Conservation (phyloP, 2,888 invertebrate genomes). For the Lacanobia wlatinum region DNA sequence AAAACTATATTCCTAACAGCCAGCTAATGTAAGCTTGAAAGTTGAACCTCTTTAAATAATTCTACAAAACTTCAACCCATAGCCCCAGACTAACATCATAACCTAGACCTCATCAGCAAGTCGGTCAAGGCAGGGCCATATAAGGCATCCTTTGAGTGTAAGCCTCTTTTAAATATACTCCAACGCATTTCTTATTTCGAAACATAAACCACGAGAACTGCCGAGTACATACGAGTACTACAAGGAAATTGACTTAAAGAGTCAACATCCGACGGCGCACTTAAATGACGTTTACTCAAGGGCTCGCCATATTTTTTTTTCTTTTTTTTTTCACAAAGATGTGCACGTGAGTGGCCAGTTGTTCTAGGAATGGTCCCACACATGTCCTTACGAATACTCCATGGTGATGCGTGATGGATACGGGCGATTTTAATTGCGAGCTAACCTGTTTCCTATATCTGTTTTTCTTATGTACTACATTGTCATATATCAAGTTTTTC, state of each 20-base stretch:
- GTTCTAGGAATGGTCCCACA: constrained; percentile 85
- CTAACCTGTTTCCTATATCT: constrained; percentile 57
- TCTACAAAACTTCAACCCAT: constrained; percentile 8
- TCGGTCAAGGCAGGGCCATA: constrained; percentile 59
- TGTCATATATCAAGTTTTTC: constrained; percentile 28
- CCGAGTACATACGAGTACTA: constrained; percentile 43
- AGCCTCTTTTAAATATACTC: constrained; percentile 51
- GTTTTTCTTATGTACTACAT: constrained; percentile 28
- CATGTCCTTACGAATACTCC: constrained; percentile 73
- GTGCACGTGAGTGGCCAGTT: constrained; percentile 79
- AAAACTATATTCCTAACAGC: background rate
- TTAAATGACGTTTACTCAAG: constrained; percentile 72
- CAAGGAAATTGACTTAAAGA: constrained; percentile 72
- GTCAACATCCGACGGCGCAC: constrained; percentile 72
- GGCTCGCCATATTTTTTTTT: constrained; percentile 71
- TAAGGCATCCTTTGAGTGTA: constrained; percentile 48
- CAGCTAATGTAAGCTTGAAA: background rate
- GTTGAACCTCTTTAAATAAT: too few species aligned
- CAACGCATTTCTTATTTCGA: constrained; percentile 60
- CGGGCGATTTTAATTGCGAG: constrained; percentile 61
- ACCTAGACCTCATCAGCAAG: constrained; percentile 54
- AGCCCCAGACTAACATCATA: constrained; percentile 38
- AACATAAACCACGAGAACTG: constrained; percentile 52
- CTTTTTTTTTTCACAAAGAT: constrained; percentile 79
- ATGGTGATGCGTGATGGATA: constrained; percentile 50